Base-by-base conservation (phyloP, 2,888 invertebrate species). In the Lingula anatina region DNA sequence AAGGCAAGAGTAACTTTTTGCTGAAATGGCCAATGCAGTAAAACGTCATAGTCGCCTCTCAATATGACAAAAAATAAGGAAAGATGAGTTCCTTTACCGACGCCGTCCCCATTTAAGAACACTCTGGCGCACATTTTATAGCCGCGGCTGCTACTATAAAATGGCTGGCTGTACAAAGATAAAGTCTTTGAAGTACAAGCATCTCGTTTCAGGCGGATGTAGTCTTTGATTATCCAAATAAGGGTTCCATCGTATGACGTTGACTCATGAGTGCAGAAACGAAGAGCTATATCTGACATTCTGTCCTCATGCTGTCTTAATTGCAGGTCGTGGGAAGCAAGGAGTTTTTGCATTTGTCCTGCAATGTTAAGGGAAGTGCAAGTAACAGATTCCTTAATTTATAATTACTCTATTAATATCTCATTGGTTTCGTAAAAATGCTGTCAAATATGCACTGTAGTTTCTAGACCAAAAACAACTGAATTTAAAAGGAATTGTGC, bases 111-210 rank as follows among this genome's bases (percentile, higher is more conserved):
- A 45, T 61, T 61, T 28, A 61, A 44, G 42, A 60, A 61, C 3
- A 55, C 42, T 26, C 61, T 47, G 9, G 51, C 56, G 41, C 61
- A 59, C 58, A 59, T 59, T 43, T 60, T 61, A 49, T 61, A 61
- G 5, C 54, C 59, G 26, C 47, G 46, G 7, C 51, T 47, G 15
- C 50, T 51, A 12, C 57, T 56, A 42, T 58, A 58, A 47, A 60
- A 61, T 7, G 59, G 57, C 43, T 56, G 59, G 27, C 57, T 58
- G 46, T 56, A 60, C 12, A 59, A 38, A 7, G 55, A 56, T 15
- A 53, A 27, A 15, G 41, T 46, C 20, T 38, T 40, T 9, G 54
- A 55, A 21, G 28, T 36, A 3, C 36, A 42, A 2, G 59, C 56
- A 18, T 60, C 57, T 21, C 49, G 38, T 39, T 56, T 59, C 5